These are phyloP conservation scores for Carlito syrichta DNA, from an alignment of 2,113 vertebrate species.

Conservation along the genomic window DNA sequence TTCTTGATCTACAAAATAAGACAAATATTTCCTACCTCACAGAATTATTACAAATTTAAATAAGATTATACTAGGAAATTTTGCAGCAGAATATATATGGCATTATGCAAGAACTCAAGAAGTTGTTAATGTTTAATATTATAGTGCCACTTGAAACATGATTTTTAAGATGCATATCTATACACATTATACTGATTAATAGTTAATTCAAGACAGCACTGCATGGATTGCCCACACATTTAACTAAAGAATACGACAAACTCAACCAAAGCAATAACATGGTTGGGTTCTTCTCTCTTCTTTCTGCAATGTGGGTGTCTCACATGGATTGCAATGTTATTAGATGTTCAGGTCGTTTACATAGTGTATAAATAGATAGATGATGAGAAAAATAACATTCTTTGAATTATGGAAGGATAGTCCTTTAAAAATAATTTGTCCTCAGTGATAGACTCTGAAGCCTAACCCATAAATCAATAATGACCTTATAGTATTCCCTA, in stretches of 20 bases:
- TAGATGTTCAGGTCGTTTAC: background rate
- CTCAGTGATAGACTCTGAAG: background rate
- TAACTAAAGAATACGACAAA: slow-evolving; percentile 14
- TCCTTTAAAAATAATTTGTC: slow-evolving; percentile 2
- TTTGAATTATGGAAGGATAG: background rate
- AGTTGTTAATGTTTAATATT: background rate
- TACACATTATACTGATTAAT: background rate
- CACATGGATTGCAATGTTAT: background rate
- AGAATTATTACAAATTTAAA: background rate
- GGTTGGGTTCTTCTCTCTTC: background rate
- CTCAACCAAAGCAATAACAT: slow-evolving; percentile 15
- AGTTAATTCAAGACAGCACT: background rate
- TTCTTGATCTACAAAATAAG: background rate
- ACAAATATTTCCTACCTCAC: background rate
- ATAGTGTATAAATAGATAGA: background rate
- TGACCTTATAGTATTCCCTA: background rate
- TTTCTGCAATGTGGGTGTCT: background rate
- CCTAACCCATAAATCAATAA: background rate
- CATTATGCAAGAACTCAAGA: background rate
- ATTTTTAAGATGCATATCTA: slow-evolving; percentile 2
- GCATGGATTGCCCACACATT: background rate
- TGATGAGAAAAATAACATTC: background rate
- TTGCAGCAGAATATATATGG: background rate
- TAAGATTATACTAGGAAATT: background rate
- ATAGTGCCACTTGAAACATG: background rate